Evolutionary conservation across 2,888 invertebrate species (phyloP), one percentile per base, ranked within the genome.

Genomic region (Arrhopalites spinosus): DNA sequence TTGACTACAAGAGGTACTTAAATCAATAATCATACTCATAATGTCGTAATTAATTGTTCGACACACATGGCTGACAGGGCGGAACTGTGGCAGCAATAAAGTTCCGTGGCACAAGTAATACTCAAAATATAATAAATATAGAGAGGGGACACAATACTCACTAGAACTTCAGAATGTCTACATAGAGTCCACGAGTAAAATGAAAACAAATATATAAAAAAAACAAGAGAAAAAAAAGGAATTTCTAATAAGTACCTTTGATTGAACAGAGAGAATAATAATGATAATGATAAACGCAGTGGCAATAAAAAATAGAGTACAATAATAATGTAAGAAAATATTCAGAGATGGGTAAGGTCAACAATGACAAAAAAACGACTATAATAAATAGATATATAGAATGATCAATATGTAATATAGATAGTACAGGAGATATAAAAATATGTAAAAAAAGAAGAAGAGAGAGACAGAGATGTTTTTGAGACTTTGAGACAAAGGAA

Each of bases 401-500:
- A 3, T n/a, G n/a, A n/a, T n/a, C n/a, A n/a, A n/a, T n/a, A n/a
- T n/a, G n/a, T n/a, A n/a, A n/a, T 27, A 1, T 2, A 50, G 11
- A 47, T 23, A 68, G n/a, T 36, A 36, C 20, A 61, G 36, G 61
- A 61, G n/a, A n/a, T 25, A 59, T 47, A 73, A 45, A 66, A 50
- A 73, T 30, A 64, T 50, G n/a, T n/a, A n/a, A n/a, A n/a, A 50
- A 27, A 27, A 17, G 45, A n/a, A 66, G 53, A 61, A 53, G 15
- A 59, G 20, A 50, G 30, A 59, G 53, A 59, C n/a, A 61, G 13
- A 53, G 43, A 64, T 3, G 30, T 70, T n/a, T n/a, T 5, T 70
- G 70, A 70, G 61, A 61, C 61, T 72, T 13, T 71, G 56, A 43
- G 50, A 47, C 29, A 50, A 64, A 63, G 36, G 45, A 68, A 67